phyloP scores from a whole-genome alignment of 2,888 invertebrate species.

The Eupithecia subumbrata region DNA sequence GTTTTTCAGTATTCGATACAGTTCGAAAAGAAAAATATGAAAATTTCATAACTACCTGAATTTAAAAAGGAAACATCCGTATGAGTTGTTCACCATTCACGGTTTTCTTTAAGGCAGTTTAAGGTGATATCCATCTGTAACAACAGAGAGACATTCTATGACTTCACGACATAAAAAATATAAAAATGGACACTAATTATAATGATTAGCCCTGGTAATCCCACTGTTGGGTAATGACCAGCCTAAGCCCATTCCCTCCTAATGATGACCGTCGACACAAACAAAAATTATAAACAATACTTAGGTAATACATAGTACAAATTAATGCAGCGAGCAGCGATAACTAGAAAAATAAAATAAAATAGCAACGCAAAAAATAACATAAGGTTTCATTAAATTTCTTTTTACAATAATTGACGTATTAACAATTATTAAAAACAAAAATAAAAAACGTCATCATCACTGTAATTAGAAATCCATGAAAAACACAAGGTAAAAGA shows the following conservation, averaged over 20 bases:
- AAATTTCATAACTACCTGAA: constrained; percentile 27
- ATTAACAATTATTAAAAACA: not conserved
- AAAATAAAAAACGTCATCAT: not conserved
- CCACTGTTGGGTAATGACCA: not conserved
- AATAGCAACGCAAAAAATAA: not conserved
- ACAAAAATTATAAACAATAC: not conserved
- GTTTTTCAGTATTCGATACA: constrained; percentile 16
- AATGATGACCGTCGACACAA: not conserved
- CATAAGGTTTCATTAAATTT: not conserved
- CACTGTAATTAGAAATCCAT: not conserved
- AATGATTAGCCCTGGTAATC: not conserved
- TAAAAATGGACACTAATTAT: not conserved
- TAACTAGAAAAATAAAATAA: not conserved
- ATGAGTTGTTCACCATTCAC: not conserved
- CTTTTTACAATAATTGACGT: not conserved
- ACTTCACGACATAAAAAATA: constrained; percentile 25
- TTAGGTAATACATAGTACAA: not conserved
- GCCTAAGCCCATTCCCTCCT: not conserved
- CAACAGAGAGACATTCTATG: constrained; percentile 58
- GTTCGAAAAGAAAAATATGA: not conserved
- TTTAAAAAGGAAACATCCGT: not conserved
- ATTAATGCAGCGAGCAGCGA: not conserved
- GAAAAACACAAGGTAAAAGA: not conserved
- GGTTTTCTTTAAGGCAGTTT: not conserved
- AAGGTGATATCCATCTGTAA: constrained; percentile 50